phyloP scores from a whole-genome alignment of 2,797 vertebrate species.

The Lates japonicus region DNA sequence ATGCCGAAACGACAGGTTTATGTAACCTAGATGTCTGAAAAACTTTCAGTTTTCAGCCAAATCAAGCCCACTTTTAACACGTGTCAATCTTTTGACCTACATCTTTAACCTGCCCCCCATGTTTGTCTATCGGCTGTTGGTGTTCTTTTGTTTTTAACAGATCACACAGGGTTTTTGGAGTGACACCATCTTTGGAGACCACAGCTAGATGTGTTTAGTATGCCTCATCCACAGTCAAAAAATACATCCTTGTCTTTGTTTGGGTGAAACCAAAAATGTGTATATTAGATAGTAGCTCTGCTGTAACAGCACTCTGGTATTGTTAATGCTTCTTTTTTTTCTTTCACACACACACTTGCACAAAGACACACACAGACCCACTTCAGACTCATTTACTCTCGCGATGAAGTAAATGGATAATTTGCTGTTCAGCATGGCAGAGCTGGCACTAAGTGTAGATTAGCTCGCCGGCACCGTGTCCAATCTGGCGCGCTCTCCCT shows the following conservation, averaged over 20 bases:
- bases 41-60: background rate
- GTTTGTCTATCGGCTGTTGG: background rate
- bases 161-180: conserved; percentile 13
- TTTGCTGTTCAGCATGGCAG: conserved; percentile 78
- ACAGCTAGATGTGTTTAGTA: conserved; percentile 32
- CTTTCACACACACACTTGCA: conserved; percentile 23
- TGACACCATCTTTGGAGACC: conserved; percentile 17
- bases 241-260: conserved; percentile 25
- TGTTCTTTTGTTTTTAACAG: conserved; percentile 10
- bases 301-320: conserved; percentile 34
- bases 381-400: conserved; percentile 75
- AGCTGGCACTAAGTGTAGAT: conserved; percentile 76
- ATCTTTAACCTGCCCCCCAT: background rate
- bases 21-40: background rate
- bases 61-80: background rate
- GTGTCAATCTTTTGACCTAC: background rate
- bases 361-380: conserved; percentile 32
- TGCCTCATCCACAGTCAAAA: conserved; percentile 31
- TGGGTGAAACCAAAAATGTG: conserved; percentile 37
- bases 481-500: conserved; percentile 49
- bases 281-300: conserved; percentile 47
- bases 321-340: conserved; percentile 35
- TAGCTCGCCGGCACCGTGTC: conserved; percentile 69
- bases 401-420: conserved; percentile 79
- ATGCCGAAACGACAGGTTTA: background rate